Evolutionary conservation across 1,140 invertebrate genomes (phyloP).

Genomic region (Calephelis nemesis): DNA sequence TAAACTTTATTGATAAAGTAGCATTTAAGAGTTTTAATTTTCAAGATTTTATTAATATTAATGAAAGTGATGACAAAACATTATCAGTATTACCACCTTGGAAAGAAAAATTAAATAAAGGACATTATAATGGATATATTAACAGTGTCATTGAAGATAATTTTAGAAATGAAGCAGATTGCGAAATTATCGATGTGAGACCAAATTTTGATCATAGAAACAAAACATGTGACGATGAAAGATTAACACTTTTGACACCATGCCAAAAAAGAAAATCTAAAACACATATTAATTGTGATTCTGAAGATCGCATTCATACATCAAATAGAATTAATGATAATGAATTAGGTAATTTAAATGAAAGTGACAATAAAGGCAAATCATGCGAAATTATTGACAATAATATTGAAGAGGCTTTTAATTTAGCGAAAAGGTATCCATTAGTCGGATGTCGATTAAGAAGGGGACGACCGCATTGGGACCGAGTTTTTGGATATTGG

Average conservation of each 20-base stretch:
- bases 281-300: constrained; percentile 35
- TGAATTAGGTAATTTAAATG: constrained; percentile 15
- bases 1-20: too few relatives aligned
- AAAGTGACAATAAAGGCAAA: constrained; percentile 16
- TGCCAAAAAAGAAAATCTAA: constrained; percentile 38
- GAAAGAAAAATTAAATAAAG: too few relatives aligned
- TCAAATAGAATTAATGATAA: background rate
- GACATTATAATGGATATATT: too few relatives aligned
- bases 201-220: constrained; percentile 23
- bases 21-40: too few relatives aligned
- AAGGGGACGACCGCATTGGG: constrained; percentile 65
- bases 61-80: too few relatives aligned
- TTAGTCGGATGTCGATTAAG: constrained; percentile 59
- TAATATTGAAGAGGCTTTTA: constrained; percentile 36
- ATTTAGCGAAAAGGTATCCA: constrained; percentile 58
- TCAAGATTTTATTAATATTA: too few relatives aligned
- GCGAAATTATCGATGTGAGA: too few relatives aligned
- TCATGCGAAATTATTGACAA: constrained; percentile 18
- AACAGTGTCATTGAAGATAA: too few relatives aligned
- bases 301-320: constrained; percentile 5
- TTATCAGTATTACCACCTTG: too few relatives aligned
- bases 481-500: constrained; percentile 69
- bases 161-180: too few relatives aligned
- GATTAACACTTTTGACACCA: constrained; percentile 53
- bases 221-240: constrained; percentile 46